Percentiles rank a stretch among this genome's conserved stretches.
Conservation (phyloP, 1,140 invertebrate genomes). For the Lepidurus packardi region DNA sequence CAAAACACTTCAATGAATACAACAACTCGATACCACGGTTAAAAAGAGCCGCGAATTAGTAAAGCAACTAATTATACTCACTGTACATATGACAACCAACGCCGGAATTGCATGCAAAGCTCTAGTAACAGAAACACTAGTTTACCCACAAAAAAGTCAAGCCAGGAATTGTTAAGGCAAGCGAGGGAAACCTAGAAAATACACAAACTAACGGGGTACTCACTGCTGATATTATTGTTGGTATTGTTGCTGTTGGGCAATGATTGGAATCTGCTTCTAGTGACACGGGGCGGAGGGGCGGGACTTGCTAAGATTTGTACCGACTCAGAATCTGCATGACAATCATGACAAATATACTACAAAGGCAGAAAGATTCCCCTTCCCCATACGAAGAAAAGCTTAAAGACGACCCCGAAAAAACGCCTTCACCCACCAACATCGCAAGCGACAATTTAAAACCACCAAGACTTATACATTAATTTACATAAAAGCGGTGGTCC, state of each 20-base stretch:
- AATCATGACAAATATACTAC: slow-evolving; percentile 29
- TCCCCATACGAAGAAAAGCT: slow-evolving; percentile 33
- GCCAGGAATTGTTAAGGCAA: neutral
- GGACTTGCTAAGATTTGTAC: slow-evolving; percentile 40
- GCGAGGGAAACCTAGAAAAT: neutral
- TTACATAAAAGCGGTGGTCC: too few species aligned
- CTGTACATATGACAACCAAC: too few species aligned
- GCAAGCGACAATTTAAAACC: too few species aligned
- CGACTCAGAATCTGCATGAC: slow-evolving; percentile 36
- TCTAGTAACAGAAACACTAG: too few species aligned
- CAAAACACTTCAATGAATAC: too few species aligned
- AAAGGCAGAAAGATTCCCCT: slow-evolving; percentile 36
- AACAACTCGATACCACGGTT: too few species aligned
- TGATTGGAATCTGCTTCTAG: slow-evolving; percentile 43
- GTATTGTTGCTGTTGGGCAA: slow-evolving; percentile 41
- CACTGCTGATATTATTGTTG: slow-evolving; percentile 39
- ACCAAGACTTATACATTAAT: too few species aligned
- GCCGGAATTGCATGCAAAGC: too few species aligned
- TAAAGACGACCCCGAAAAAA: neutral
- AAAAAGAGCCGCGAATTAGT: too few species aligned
- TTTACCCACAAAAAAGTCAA: neutral
- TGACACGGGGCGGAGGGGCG: slow-evolving; percentile 42
- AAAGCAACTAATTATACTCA: too few species aligned
- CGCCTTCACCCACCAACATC: neutral
- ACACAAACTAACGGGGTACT: slow-evolving; percentile 33